Conservation (phyloP, 1,140 invertebrate species). For the Scaptomyza montana region DNA sequence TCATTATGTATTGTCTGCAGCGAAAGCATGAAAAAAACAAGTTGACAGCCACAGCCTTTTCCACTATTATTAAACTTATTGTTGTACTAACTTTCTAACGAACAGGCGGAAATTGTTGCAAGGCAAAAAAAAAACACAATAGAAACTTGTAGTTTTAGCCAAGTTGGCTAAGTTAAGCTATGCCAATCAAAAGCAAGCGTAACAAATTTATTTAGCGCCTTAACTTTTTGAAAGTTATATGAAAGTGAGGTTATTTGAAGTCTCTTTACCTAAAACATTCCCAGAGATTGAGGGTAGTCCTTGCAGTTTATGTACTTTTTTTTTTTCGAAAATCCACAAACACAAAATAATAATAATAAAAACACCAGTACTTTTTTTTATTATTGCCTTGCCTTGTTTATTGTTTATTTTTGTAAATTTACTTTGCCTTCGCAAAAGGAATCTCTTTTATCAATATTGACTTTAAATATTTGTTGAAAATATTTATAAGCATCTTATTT, state of each 20-base stretch:
- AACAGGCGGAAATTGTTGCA: conserved; percentile 29
- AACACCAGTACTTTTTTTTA: background rate
- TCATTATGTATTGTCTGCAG: conserved; percentile 62
- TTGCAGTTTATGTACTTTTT: too few species aligned
- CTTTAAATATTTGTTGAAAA: conserved; percentile 19
- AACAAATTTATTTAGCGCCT: background rate
- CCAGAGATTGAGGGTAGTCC: too few species aligned
- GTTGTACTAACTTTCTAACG: conserved; percentile 70
- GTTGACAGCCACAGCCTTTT: conserved; percentile 38
- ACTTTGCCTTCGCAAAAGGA: background rate
- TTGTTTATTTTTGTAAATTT: conserved; percentile 1
- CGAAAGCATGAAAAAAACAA: conserved; percentile 19
- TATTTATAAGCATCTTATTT: conserved; percentile 20
- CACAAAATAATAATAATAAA: background rate
- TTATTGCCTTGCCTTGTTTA: background rate
- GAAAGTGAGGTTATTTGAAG: background rate
- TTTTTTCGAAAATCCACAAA: too few species aligned
- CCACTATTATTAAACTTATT: conserved; percentile 11
- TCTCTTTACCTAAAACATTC: too few species aligned
- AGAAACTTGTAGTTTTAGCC: conserved; percentile 16
- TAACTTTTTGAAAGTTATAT: background rate
- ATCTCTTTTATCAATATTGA: conserved; percentile 16
- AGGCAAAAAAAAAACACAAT: background rate
- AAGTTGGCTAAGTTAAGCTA: conserved; percentile 12
- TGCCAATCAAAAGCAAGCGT: background rate